Base-by-base conservation (phyloP, 2,888 invertebrate species). In the Pyralis farinalis region DNA sequence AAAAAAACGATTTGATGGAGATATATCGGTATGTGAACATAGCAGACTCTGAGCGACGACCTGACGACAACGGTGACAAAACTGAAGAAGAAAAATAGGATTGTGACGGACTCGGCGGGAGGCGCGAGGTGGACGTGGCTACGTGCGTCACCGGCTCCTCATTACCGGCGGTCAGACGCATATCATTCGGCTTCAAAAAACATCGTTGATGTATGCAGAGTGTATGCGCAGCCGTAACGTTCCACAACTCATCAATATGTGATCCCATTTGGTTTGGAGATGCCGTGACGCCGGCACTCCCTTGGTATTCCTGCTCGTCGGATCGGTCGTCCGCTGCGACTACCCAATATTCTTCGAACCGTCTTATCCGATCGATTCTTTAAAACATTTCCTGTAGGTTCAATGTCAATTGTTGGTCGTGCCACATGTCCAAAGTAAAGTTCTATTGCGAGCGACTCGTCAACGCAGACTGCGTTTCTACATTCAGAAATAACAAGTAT, bases 241-340 rank as follows among this genome's bases (percentile, higher is more conserved):
- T 67, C 61, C 63, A 71, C 68, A 71, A 62, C 69, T 76, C 75
- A 74, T 80, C 71, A 72, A 79, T 80, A 80, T 73, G 65, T 71
- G 73, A 78, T 76, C 58, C 46, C 38, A 71, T 81, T 71, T 79
- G 78, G 49, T 46, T 73, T 78, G 74, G 53, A 75, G 71, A 79
- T 79, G 63, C 51, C 50, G 47, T 47, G 50, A 47, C 63, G 54
- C 49, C 37, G 41, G 42, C 36, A 30, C 36, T 30, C 42, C 31
- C 9, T 28, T 21, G 21, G 1, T 30, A 30, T 30, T 21, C 30
- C 12, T 30, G 37, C 22, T 37, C 29, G 36, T 36, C 36, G 30
- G 30, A 37, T 37, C 37, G 11, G 30, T 25, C 25, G 7, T 16
- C 16, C 16, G 16, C 16, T 16, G 3, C 25, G 7, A 2, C 25